These are phyloP conservation scores for Drosophila demipolita DNA, from an alignment of 2,888 invertebrate genomes.

Conservation along the genomic window DNA sequence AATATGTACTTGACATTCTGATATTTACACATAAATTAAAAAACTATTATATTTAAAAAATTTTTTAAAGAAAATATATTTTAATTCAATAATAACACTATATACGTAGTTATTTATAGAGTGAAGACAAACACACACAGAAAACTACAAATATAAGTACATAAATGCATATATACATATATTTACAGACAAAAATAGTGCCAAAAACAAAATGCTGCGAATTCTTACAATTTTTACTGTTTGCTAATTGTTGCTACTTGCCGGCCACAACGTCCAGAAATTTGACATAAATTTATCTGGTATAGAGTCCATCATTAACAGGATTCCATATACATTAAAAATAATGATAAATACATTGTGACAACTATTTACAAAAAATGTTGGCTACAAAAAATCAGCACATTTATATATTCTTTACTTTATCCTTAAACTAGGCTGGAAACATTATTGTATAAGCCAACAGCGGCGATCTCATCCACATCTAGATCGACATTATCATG, in stretches of 20 bases:
- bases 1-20: slow-evolving; percentile 80
- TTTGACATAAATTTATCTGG: slow-evolving; percentile 22
- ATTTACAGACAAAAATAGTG: slow-evolving; percentile 55
- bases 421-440: slow-evolving; percentile 60
- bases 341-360: slow-evolving; percentile 61
- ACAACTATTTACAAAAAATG: slow-evolving; percentile 60
- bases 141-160: slow-evolving; percentile 26
- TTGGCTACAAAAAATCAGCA: slow-evolving; percentile 34
- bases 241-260: slow-evolving; percentile 22
- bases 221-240: slow-evolving; percentile 35
- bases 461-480: slow-evolving; percentile 55
- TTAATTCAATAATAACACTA: slow-evolving; percentile 58
- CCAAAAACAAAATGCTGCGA: slow-evolving; percentile 44
- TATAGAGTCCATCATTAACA: slow-evolving; percentile 32
- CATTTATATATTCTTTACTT: slow-evolving; percentile 30
- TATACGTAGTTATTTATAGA: slow-evolving; percentile 50
- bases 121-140: slow-evolving; percentile 15
- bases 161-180: slow-evolving; percentile 36
- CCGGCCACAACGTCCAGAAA: slow-evolving; percentile 25
- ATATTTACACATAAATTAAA: slow-evolving; percentile 74
- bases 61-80: slow-evolving; percentile 71
- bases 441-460: slow-evolving; percentile 70
- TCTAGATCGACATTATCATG: slow-evolving; percentile 43
- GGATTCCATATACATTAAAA: slow-evolving; percentile 37
- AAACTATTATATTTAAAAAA: slow-evolving; percentile 73